Evolutionary conservation across 2,797 vertebrate species (phyloP).

Genomic region (Coregonus suidteri): DNA sequence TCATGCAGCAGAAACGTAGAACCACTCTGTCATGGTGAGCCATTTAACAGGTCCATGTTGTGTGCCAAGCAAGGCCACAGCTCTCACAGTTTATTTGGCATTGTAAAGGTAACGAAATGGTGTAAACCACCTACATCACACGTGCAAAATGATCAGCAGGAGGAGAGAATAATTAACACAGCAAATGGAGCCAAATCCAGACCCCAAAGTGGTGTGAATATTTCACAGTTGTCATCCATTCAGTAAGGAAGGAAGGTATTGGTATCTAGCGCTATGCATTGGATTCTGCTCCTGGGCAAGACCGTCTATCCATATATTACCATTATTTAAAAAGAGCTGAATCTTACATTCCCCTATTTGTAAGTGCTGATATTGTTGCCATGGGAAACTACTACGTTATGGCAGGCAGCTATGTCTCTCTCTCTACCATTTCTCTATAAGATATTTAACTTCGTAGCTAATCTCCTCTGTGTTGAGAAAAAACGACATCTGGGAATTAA

Average conservation of each 20-base stretch:
- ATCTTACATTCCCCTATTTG: constrained; percentile 67
- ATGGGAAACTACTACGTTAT: constrained; percentile 64
- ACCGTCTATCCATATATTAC: constrained; percentile 27
- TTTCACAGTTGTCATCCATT: background rate
- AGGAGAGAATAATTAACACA: constrained; percentile 19
- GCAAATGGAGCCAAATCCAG: constrained; percentile 3
- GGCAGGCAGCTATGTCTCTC: constrained; percentile 49
- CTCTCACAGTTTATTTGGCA: constrained; percentile 8
- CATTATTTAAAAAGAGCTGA: constrained; percentile 46
- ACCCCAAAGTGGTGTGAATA: background rate
- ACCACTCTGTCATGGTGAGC: background rate
- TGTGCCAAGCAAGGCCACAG: background rate
- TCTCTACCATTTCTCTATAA: constrained; percentile 57
- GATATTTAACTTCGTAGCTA: constrained; percentile 61
- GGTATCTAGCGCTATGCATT: constrained; percentile 24
- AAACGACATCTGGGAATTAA: constrained; percentile 63
- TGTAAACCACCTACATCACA: constrained; percentile 7
- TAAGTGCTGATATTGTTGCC: constrained; percentile 71
- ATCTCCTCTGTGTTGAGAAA: constrained; percentile 66
- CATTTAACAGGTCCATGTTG: background rate
- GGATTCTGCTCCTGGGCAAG: constrained; percentile 31
- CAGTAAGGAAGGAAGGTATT: background rate
- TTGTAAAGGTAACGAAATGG: constrained; percentile 5
- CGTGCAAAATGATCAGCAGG: constrained; percentile 3
- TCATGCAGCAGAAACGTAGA: background rate